Base-by-base conservation (phyloP, 2,113 vertebrate species). In the Myrmophylax atrothorax region DNA sequence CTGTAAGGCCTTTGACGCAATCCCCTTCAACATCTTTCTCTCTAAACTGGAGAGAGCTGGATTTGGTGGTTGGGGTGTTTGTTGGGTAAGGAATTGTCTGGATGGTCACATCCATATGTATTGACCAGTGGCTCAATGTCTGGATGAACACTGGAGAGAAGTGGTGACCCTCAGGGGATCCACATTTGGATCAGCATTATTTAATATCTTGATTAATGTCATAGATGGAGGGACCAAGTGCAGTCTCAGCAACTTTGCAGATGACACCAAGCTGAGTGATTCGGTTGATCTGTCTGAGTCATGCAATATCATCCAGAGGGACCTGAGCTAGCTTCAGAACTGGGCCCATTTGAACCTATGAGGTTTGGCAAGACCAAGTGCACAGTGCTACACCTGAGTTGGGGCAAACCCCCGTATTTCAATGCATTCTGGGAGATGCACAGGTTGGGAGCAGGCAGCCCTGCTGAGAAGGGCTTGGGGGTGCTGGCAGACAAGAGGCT, bases 381-480 rank as follows among this genome's bases (percentile, higher is more conserved):
- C 38, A 74, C 19, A 14, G 60, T 47, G 4, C 25, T 73, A 20
- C 12, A 47, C 10, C 9, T 37, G 35, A 16, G 9, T 11, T 1
- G 1, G 14, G 22, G 12, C 7, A 91, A 62, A 2, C 3, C 2
- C 6, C 1, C 0, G 6, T 26, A 37, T 35, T 56, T 56, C 17
- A 55, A 3, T 40, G 55, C 10, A 40, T 13, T 11, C 12, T 42
- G 31, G 4, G 18, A 56, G 14, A 37, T 35, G 14, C 26, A 19
- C 10, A 9, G 12, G 29, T 18, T 16, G 40, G 67, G 59, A 47
- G 29, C 8, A 80, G 4, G 29, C 8, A 80, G 4, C 29, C n/a
- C 14, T 35, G 18, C 3, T 1, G 9, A 53, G 28, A 38, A 64
- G 9, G 12, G 22, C 20, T 23, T 23, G 8, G 12, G 16, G 6